A percentile compares a stretch with the other conserved stretches of the same genome.
Conservation (phyloP, 2,888 invertebrate genomes). For the Chrysodeixis includens region DNA sequence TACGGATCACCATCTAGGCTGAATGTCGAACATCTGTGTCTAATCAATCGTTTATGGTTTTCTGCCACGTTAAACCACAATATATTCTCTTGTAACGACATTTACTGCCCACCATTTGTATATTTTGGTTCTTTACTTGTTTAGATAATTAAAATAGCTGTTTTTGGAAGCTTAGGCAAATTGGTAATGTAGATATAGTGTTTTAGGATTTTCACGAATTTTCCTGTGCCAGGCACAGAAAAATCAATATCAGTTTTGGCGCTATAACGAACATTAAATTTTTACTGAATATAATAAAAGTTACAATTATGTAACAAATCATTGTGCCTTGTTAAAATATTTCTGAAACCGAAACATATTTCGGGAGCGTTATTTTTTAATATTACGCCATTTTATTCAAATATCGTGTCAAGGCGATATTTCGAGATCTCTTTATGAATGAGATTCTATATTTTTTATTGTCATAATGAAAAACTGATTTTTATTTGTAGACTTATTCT, state of each 20-base stretch:
- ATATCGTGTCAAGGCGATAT: slow-evolving; percentile 1
- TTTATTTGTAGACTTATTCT: too few species aligned
- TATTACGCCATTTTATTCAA: neutral
- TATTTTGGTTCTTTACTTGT: neutral
- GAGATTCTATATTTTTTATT: neutral
- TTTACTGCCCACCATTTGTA: slow-evolving; percentile 20
- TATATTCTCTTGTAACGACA: slow-evolving; percentile 32
- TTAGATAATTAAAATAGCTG: slow-evolving; percentile 1
- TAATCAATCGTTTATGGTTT: slow-evolving; percentile 24
- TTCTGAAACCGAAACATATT: neutral
- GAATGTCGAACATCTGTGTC: slow-evolving; percentile 40
- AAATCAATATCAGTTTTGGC: too few species aligned
- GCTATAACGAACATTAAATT: too few species aligned
- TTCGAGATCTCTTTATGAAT: neutral
- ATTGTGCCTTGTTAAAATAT: neutral
- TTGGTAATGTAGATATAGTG: neutral
- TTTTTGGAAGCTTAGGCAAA: neutral
- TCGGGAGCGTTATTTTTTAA: neutral
- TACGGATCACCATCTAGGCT: slow-evolving; percentile 21
- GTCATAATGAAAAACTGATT: too few species aligned
- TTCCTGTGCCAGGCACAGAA: too few species aligned
- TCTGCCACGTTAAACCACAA: slow-evolving; percentile 18
- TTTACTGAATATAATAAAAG: too few species aligned
- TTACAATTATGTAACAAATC: too few species aligned
- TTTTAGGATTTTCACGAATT: neutral